Conservation (phyloP, 2,888 invertebrate species). For the Helicoverpa assulta region DNA sequence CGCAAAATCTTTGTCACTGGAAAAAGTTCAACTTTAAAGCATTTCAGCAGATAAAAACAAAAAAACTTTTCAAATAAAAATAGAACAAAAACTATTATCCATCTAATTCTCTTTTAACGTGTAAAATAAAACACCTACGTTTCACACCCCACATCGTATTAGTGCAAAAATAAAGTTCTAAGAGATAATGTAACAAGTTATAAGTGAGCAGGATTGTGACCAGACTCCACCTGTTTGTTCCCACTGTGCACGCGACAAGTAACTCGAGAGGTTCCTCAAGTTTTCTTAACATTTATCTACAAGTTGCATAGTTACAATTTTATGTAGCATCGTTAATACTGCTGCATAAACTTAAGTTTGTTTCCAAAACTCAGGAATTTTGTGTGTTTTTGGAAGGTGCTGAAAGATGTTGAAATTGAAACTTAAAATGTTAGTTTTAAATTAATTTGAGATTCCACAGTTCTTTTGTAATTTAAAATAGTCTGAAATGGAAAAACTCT, state of each 20-base stretch:
- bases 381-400: neutral
- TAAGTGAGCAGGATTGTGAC: conserved; percentile 49
- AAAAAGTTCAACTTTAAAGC: too few species aligned
- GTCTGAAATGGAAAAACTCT: too few species aligned
- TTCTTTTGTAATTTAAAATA: too few species aligned
- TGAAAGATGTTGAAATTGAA: neutral
- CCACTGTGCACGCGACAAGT: conserved; percentile 25
- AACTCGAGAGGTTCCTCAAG: conserved; percentile 15
- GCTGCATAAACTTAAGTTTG: neutral
- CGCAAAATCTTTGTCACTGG: too few species aligned
- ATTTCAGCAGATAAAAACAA: too few species aligned
- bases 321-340: conserved; percentile 23
- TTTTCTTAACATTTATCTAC: conserved; percentile 20
- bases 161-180: conserved; percentile 48
- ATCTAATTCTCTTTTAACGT: neutral
- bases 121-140: conserved; percentile 14
- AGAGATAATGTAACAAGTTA: conserved; percentile 49
- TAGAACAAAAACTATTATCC: neutral
- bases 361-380: neutral
- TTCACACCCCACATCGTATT: conserved; percentile 18
- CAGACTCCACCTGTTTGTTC: conserved; percentile 54
- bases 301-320: conserved; percentile 23
- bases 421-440: neutral
- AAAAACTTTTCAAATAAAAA: neutral
- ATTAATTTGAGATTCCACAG: neutral